phyloP scores from a whole-genome alignment of 37 sponge, comb jelly and placozoan species.

The Hormiphora californensis region DNA sequence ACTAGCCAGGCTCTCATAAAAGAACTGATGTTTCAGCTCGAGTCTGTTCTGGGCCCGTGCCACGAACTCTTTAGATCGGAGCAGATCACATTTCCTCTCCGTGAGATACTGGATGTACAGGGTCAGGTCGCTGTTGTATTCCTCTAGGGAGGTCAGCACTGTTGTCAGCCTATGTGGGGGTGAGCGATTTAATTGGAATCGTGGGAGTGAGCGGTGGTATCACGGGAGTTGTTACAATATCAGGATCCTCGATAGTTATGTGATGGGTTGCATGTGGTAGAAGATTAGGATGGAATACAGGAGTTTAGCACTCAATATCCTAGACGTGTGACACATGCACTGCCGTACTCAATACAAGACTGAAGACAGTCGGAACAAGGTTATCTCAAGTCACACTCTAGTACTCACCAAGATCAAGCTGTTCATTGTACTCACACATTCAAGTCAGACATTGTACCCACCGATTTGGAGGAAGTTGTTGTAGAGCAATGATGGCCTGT shows the following conservation, averaged over 20 bases:
- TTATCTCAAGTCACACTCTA: too few species aligned
- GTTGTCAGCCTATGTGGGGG: background rate
- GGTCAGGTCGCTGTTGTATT: background rate
- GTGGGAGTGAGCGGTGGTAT: too few species aligned
- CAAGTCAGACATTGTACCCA: background rate
- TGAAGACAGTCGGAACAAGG: too few species aligned
- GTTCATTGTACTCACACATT: background rate
- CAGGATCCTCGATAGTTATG: too few species aligned
- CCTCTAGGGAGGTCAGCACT: background rate
- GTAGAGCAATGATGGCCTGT: conserved; percentile 40
- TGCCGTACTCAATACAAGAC: too few species aligned
- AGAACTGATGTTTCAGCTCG: conserved; percentile 38
- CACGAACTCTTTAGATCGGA: conserved; percentile 43
- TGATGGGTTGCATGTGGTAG: too few species aligned
- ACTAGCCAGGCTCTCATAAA: background rate
- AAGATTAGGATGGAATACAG: too few species aligned
- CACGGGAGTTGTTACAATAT: too few species aligned
- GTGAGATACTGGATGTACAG: conserved; percentile 31
- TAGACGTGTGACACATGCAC: too few species aligned
- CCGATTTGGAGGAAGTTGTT: background rate
- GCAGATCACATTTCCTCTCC: conserved; percentile 18
- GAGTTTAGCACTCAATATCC: too few species aligned
- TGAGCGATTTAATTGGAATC: background rate
- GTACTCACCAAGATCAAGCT: background rate
- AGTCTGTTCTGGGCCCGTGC: background rate